These are phyloP conservation scores for Karalla daura DNA, from an alignment of 2,797 vertebrate species.

Conservation along the genomic window DNA sequence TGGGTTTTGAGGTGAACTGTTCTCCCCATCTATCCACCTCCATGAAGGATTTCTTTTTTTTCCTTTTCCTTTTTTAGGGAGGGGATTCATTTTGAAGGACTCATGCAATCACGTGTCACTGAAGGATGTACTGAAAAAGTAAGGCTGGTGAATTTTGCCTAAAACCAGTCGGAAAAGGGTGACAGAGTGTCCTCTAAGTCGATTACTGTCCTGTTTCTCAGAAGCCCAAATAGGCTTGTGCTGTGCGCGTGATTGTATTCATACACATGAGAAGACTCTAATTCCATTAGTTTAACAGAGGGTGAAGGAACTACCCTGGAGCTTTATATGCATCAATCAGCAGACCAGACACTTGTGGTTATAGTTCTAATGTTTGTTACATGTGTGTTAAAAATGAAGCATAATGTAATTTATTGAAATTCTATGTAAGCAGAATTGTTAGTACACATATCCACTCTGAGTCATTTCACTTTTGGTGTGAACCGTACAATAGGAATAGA, in stretches of 20 bases:
- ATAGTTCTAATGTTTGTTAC: constrained; percentile 81
- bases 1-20: constrained; percentile 43
- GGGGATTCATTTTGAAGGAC: constrained; percentile 58
- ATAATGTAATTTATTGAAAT: constrained; percentile 84
- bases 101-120: constrained; percentile 46
- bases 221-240: constrained; percentile 36
- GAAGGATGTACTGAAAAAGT: constrained; percentile 33
- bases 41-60: constrained; percentile 63
- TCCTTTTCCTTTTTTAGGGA: constrained; percentile 30
- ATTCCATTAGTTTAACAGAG: constrained; percentile 50
- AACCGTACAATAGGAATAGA: constrained; percentile 47
- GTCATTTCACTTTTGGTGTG: constrained; percentile 70
- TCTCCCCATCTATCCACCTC: constrained; percentile 37
- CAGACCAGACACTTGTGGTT: constrained; percentile 88
- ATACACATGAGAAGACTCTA: constrained; percentile 29
- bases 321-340: constrained; percentile 78
- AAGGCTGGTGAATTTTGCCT: constrained; percentile 31
- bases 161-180: constrained; percentile 9
- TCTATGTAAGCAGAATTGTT: constrained; percentile 65
- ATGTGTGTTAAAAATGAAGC: constrained; percentile 79
- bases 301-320: constrained; percentile 48
- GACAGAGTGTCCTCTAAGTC: constrained; percentile 36
- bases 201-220: constrained; percentile 13
- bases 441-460: constrained; percentile 63
- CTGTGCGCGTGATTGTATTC: constrained; percentile 24